Percentiles rank a stretch among this genome's conserved stretches.
Evolutionary conservation across 2,888 invertebrate genomes (phyloP).

Genomic region (Thereva nobilitata): DNA sequence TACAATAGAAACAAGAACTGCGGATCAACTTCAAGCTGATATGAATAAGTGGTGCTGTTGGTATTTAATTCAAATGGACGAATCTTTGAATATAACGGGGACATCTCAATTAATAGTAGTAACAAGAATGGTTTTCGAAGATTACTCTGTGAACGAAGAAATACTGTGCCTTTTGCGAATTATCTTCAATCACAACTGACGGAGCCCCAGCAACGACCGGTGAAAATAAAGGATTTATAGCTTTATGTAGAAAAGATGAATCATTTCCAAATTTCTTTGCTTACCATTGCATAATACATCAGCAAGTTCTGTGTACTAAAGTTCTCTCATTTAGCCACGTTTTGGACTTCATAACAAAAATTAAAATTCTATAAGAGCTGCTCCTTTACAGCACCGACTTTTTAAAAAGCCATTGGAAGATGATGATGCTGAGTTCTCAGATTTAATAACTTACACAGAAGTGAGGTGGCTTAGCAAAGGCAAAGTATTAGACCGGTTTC

Average conservation of each 20-base stretch:
- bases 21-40: background rate
- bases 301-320: conserved; percentile 42
- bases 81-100: background rate
- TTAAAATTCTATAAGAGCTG: conserved; percentile 27
- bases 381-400: conserved; percentile 13
- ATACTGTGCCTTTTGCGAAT: conserved; percentile 3
- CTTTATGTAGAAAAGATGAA: conserved; percentile 7
- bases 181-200: background rate
- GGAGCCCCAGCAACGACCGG: background rate
- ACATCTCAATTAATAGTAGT: conserved; percentile 5
- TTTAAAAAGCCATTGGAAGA: conserved; percentile 7
- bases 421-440: background rate
- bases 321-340: conserved; percentile 25
- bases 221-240: conserved; percentile 5
- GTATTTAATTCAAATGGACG: conserved; percentile 6
- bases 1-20: background rate
- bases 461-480: conserved; percentile 6
- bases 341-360: conserved; percentile 21
- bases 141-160: background rate
- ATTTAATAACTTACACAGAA: background rate
- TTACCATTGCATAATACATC: no score
- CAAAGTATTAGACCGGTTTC: conserved; percentile 4
- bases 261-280: conserved; percentile 1
- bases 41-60: background rate
- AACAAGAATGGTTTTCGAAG: conserved; percentile 1